phyloP scores from a whole-genome alignment of 2,113 vertebrate genomes.

The Butorides virescens region DNA sequence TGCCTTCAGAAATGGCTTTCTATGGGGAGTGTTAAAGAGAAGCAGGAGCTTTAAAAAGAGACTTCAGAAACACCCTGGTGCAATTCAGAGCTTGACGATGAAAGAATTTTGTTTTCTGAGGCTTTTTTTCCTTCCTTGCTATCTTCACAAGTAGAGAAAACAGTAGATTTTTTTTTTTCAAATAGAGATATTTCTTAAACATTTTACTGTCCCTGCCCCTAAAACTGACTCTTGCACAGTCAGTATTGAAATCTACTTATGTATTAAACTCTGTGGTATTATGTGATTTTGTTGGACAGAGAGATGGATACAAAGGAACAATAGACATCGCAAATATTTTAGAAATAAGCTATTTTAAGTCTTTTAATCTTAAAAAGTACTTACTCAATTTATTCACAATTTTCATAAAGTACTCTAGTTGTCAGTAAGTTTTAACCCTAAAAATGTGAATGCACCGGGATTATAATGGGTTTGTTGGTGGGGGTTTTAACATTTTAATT shows the following conservation, averaged over 20 bases:
- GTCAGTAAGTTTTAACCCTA: slow-evolving; percentile 37
- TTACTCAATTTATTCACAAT: slow-evolving; percentile 36
- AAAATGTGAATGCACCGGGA: not conserved
- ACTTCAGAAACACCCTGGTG: not conserved
- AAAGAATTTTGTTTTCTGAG: not conserved
- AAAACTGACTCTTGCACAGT: slow-evolving; percentile 2
- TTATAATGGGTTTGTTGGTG: not conserved
- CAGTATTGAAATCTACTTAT: slow-evolving; percentile 36
- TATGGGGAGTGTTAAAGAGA: not conserved
- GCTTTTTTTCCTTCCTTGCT: not conserved
- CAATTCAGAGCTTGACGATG: not conserved
- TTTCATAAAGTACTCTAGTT: slow-evolving; percentile 1
- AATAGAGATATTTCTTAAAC: not conserved
- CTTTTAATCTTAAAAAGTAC: slow-evolving; percentile 48
- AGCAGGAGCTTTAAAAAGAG: not conserved
- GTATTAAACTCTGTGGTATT: slow-evolving; percentile 28
- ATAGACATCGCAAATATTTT: slow-evolving; percentile 17
- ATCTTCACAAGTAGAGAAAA: not conserved
- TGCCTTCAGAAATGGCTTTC: not conserved
- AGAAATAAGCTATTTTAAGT: slow-evolving; percentile 16
- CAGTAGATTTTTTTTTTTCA: not conserved
- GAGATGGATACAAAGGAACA: slow-evolving; percentile 34
- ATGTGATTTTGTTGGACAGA: slow-evolving; percentile 41
- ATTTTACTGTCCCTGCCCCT: not conserved
- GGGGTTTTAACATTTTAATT: not conserved